These are phyloP conservation scores for Rhynchophorus ferrugineus DNA, from an alignment of 1,140 invertebrate genomes.

Conservation along the genomic window DNA sequence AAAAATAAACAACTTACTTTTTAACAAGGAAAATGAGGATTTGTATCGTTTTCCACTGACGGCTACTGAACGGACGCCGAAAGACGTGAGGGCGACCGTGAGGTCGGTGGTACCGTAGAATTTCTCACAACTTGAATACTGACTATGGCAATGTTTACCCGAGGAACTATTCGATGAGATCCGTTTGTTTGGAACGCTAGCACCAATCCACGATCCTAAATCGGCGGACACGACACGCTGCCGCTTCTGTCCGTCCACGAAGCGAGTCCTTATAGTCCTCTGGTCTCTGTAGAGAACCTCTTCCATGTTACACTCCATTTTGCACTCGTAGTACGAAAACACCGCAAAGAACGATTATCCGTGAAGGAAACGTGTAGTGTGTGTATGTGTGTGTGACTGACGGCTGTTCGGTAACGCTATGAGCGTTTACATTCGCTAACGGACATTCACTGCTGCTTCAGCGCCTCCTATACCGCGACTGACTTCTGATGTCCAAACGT, in stretches of 20 bases:
- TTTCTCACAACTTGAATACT: slow-evolving; percentile 4
- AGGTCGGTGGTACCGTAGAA: not conserved
- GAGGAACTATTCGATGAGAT: slow-evolving; percentile 10
- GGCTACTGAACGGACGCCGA: not conserved
- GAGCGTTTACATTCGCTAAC: no score
- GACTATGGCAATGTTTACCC: slow-evolving; percentile 18
- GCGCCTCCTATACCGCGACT: slow-evolving; percentile 5
- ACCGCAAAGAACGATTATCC: no score
- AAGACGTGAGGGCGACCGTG: not conserved
- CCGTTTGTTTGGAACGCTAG: not conserved
- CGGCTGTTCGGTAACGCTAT: no score
- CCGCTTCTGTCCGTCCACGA: not conserved
- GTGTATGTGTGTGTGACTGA: no score
- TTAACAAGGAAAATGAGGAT: not conserved
- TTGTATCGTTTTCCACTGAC: not conserved
- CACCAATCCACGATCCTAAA: not conserved
- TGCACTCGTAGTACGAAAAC: not conserved
- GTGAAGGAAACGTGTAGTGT: no score
- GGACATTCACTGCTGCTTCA: no score
- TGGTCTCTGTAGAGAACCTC: not conserved
- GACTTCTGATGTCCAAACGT: slow-evolving; percentile 17
- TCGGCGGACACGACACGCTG: not conserved
- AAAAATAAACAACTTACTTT: not conserved
- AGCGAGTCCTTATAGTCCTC: not conserved
- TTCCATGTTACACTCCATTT: not conserved